phyloP scores from a whole-genome alignment of 2,113 vertebrate species.

The Gambusia holbrooki region DNA sequence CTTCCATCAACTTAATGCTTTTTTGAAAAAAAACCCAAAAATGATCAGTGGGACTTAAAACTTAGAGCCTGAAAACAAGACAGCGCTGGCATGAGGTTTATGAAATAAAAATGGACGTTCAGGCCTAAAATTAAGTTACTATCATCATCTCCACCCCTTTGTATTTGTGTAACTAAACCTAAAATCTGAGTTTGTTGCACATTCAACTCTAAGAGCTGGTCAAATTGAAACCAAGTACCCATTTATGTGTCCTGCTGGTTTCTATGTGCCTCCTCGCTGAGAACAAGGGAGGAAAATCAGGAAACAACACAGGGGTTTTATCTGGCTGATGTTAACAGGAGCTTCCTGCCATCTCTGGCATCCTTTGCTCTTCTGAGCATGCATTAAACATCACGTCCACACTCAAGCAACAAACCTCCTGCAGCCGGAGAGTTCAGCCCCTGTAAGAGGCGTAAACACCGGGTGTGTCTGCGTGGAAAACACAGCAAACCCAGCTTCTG shows the following conservation, averaged over 20 bases:
- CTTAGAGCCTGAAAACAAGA: too few species aligned
- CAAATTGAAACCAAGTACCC: neutral
- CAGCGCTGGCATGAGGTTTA: too few species aligned
- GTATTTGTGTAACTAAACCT: neutral
- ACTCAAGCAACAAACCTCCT: neutral
- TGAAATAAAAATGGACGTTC: too few species aligned
- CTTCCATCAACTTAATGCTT: too few species aligned
- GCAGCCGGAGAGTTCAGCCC: slow-evolving; percentile 4
- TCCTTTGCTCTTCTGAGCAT: neutral
- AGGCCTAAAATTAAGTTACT: too few species aligned
- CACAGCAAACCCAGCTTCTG: slow-evolving; percentile 6
- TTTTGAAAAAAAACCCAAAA: too few species aligned
- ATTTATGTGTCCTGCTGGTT: neutral
- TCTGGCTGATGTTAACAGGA: slow-evolving; percentile 32
- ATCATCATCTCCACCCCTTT: too few species aligned
- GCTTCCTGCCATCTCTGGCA: slow-evolving; percentile 28
- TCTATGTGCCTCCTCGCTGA: neutral
- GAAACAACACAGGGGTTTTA: slow-evolving; percentile 38
- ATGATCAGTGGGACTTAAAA: too few species aligned
- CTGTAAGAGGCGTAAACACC: slow-evolving; percentile 28
- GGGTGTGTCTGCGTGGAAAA: slow-evolving; percentile 24
- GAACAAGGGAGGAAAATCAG: slow-evolving; percentile 18
- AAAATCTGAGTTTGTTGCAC: neutral
- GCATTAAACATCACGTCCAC: slow-evolving; percentile 26
- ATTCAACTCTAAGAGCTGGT: neutral